These are phyloP conservation scores for Pseudachorutes palmiensis DNA, from an alignment of 1,140 invertebrate species.

Conservation along the genomic window DNA sequence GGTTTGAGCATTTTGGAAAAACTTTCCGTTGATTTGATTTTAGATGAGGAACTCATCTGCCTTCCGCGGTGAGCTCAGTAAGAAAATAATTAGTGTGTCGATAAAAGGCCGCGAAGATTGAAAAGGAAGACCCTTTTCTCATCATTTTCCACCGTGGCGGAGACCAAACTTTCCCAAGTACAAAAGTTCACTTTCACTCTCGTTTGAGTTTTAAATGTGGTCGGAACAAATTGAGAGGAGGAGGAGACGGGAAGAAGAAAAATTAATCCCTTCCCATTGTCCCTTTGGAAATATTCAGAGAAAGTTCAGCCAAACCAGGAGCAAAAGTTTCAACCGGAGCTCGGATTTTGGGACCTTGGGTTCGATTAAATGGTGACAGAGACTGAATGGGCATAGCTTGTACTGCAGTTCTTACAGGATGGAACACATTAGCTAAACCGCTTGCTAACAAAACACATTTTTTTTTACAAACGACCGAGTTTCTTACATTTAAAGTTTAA, in stretches of 20 bases:
- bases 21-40: constrained; percentile 8
- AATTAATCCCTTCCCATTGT: background rate
- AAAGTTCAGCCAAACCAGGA: background rate
- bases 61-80: background rate
- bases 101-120: background rate
- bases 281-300: background rate
- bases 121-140: too few species aligned
- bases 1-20: background rate
- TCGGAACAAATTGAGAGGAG: background rate
- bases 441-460: too few species aligned
- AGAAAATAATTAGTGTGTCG: background rate
- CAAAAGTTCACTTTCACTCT: constrained; percentile 1
- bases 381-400: background rate
- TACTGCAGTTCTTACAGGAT: too few species aligned
- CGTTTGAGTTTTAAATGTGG: background rate
- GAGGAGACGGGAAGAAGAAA: background rate
- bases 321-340: too few species aligned
- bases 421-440: background rate
- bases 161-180: too few species aligned
- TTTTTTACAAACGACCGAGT: too few species aligned
- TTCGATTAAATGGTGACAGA: background rate
- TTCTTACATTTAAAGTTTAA: too few species aligned
- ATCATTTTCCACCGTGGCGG: too few species aligned
- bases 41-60: background rate
- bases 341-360: background rate